Base-by-base conservation (phyloP, 2,888 invertebrate species). In the Aleiodes testaceus region DNA sequence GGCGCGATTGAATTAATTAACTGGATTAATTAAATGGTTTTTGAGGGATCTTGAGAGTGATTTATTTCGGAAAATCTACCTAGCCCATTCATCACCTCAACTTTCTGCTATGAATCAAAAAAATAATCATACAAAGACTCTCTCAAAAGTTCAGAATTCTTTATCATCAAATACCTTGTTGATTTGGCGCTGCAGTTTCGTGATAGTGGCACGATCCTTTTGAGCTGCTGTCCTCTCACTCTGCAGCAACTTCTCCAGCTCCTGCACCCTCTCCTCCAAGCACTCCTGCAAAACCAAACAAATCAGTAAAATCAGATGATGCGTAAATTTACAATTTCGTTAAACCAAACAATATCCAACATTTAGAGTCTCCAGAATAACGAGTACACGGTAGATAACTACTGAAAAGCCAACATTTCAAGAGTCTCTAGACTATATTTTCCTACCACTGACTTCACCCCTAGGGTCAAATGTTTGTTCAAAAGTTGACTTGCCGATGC, bases 181-280 rank as follows among this genome's bases (percentile, higher is more conserved):
- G 66, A 85, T 81, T 72, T 85, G 85, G 70, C 85, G 82, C 73
- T 85, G 85, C 30, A 85, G 72, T 72, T 85, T 85, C n/a, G 83
- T 82, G 73, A 85, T 85, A 14, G 84, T 85, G 26, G 84, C 83
- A 50, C 85, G 83, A 77, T 85, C 85, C n/a, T 83, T 79, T 75
- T 85, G 85, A 3, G 83, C 81, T 14, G 81, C 84, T 9, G 82
- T 75, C 42, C 85, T 79, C 74, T 85, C 85, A 44, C 81, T 82
- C 69, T 84, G 80, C 68, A 85, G 74, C 30, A 81, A 79, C 70
- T 82, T 81, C 61, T 85, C 85, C 74, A 85, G 74, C 73, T 85
- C 84, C 47, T 81, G 82, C 7, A 85, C 84, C 65, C 82, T 78
- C 47, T 82, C 81, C 69, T 85, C 85, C 74, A 85, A 66, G 64